Base-by-base conservation (phyloP, 2,888 invertebrate species). In the Antheraea assamensis region DNA sequence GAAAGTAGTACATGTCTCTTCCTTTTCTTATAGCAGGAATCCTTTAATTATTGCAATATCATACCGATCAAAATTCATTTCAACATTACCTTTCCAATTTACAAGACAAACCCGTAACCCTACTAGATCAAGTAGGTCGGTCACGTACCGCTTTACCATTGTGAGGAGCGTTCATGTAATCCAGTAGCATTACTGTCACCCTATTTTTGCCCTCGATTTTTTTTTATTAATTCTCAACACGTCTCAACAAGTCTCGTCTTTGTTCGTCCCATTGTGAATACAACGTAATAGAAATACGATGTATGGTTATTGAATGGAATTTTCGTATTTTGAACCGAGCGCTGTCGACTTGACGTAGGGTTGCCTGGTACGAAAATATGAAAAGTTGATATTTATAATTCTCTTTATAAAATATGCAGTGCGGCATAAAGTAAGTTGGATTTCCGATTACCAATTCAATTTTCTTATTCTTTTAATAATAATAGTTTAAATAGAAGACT, bases 241-340 rank as follows among this genome's bases (percentile, higher is more conserved):
- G 94, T 93, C 85, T 85, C 78, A 75, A 68, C 68, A 68, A 68
- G 68, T 21, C 79, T 80, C 79, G 76, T 85, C 89, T 92, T 92
- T 93, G 90, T 92, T 90, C 90, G 87, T 90, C 85, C 87, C 84
- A 91, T 92, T 92, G 92, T 93, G 87, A 88, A 88, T 83, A 85
- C 87, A 83, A 35, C 70, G 70, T 58, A 88, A 88, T 88, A 87
- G 88, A 88, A 90, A 88, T 88, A 85, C 83, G 80, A 80, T 80
- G 85, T 80, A 78, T 83, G 84, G 80, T 84, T 82, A 83, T 86
- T 88, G 84, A 86, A 88, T 84, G 79, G 82, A 78, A 84, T 88
- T 87, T 87, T 85, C 82, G 82, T 82, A 84, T 85, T 89, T 85
- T 86, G 81, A 85, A 78, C 79, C 72, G 76, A 76, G 75, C 79